Conservation (phyloP, 1,140 invertebrate species). For the Zaprionus africanus region DNA sequence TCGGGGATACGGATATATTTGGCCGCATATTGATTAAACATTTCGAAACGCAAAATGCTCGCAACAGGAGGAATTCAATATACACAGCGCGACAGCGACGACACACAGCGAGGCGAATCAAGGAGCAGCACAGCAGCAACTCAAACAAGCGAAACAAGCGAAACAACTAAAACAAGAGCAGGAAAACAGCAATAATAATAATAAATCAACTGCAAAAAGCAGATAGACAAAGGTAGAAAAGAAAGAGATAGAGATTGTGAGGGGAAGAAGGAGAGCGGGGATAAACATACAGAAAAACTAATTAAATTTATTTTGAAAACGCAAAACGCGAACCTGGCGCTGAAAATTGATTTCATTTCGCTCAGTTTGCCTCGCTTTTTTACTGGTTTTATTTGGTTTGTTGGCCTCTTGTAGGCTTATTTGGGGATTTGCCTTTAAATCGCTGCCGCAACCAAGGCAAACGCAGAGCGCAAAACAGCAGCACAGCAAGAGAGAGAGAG, state of each 20-base stretch:
- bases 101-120: slow-evolving; percentile 18
- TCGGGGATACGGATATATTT: slow-evolving; percentile 46
- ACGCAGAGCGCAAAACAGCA: slow-evolving; percentile 12
- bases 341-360: slow-evolving; percentile 56
- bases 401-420: slow-evolving; percentile 72
- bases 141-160: neutral
- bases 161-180: slow-evolving; percentile 30
- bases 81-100: slow-evolving; percentile 6
- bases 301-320: slow-evolving; percentile 75
- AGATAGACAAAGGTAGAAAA: slow-evolving; percentile 4
- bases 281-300: slow-evolving; percentile 37
- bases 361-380: slow-evolving; percentile 31
- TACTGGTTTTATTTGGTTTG: slow-evolving; percentile 33
- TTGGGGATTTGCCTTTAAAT: slow-evolving; percentile 73
- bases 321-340: slow-evolving; percentile 43
- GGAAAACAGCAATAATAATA: slow-evolving; percentile 27
- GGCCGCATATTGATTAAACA: slow-evolving; percentile 80
- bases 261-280: neutral
- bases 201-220: slow-evolving; percentile 42
- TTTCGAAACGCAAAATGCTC: slow-evolving; percentile 70
- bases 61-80: slow-evolving; percentile 23
- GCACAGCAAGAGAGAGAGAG: slow-evolving; percentile 18
- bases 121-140: slow-evolving; percentile 20
- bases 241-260: neutral
- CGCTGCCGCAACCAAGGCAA: slow-evolving; percentile 58